Conservation (phyloP, 2,797 vertebrate species). For the Eutrigla gurnardus region DNA sequence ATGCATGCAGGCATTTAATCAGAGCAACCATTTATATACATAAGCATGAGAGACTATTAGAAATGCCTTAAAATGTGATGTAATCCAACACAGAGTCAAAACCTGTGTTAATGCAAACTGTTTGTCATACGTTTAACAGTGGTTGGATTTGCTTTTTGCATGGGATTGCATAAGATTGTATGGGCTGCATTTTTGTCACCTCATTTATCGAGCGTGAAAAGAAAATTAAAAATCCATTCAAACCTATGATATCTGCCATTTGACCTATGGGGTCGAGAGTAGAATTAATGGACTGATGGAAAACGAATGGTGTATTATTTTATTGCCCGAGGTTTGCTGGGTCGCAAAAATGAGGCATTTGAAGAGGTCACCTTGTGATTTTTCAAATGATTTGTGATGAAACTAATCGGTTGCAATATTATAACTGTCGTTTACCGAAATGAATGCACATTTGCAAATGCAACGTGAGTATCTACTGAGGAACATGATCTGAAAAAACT, state of each 20-base stretch:
- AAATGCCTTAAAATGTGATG: neutral
- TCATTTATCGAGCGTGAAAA: too few species aligned
- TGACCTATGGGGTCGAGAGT: neutral
- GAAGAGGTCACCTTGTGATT: fast-evolving
- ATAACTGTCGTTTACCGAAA: neutral
- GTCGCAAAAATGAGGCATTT: neutral
- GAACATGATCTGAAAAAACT: neutral
- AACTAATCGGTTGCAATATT: neutral
- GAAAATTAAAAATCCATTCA: neutral
- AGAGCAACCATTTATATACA: neutral
- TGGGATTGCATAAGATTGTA: neutral
- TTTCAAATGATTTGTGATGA: neutral
- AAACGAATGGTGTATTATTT: fast-evolving
- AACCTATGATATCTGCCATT: neutral
- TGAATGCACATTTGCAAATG: neutral
- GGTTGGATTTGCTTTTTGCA: neutral
- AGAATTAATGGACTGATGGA: neutral
- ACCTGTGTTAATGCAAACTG: slow-evolving; percentile 2
- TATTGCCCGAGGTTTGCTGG: neutral
- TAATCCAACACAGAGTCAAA: neutral
- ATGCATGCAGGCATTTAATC: too few species aligned
- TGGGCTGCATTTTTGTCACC: neutral
- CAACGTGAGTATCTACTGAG: too few species aligned
- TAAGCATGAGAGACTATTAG: neutral
- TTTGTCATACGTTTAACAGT: neutral